Evolutionary conservation across 2,797 vertebrate genomes (phyloP).

Genomic region (Oreochromis mossambicus): DNA sequence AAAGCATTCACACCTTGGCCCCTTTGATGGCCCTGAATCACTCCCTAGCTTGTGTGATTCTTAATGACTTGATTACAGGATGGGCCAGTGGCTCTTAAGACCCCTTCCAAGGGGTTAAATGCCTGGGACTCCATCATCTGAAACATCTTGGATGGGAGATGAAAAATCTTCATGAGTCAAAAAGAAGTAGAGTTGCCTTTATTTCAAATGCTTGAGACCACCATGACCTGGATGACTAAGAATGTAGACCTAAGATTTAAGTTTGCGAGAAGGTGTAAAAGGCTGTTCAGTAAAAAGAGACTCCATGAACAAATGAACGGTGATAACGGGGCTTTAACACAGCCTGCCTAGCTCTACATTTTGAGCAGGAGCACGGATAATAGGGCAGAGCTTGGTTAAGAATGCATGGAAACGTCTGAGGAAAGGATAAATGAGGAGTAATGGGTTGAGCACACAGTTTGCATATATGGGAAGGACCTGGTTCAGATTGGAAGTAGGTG

Average conservation of each 20-base stretch:
- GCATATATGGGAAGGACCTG: background rate
- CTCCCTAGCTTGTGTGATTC: background rate
- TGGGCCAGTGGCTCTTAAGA: background rate
- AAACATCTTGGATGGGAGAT: background rate
- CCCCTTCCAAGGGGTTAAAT: background rate
- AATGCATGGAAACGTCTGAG: slow-evolving; percentile 13
- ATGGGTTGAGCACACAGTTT: slow-evolving; percentile 13
- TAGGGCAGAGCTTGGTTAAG: background rate
- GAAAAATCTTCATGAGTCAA: background rate
- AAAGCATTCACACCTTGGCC: background rate
- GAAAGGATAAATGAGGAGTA: slow-evolving; percentile 16
- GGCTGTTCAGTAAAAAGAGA: slow-evolving; percentile 2
- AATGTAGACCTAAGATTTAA: background rate
- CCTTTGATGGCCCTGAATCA: background rate
- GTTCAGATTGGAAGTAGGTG: background rate
- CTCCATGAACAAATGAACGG: background rate
- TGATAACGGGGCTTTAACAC: background rate
- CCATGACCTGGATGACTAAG: background rate
- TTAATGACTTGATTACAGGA: background rate
- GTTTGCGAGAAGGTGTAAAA: background rate
- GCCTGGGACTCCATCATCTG: background rate
- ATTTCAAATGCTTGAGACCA: background rate
- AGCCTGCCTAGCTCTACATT: background rate
- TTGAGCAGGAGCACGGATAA: background rate
- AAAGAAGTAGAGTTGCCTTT: background rate